Evolutionary conservation across 2,113 vertebrate species (phyloP), one percentile per base, ranked within the genome.

Genomic region (Dolichotis patagonum): DNA sequence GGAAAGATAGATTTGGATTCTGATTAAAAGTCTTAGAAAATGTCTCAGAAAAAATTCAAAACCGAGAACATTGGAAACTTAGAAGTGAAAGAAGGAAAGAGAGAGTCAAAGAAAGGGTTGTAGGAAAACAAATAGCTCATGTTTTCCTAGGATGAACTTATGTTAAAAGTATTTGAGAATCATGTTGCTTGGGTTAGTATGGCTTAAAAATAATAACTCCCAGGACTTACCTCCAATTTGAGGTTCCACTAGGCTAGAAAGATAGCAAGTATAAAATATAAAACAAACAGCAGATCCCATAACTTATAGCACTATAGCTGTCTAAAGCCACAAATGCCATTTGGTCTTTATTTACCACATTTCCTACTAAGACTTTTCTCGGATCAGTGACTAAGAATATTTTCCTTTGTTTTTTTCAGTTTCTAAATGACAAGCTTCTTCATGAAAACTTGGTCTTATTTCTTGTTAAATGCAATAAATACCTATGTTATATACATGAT

Each of bases 241-340:
- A 92, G 63, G 49, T 81, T 46, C 58, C 69, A 91, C 56, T 81
- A 87, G 41, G 69, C 54, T 92, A 80, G 88, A 92, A 73, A 95
- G 91, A 67, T 75, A 90, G 56, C n/a, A 85, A 93, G 56, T 38
- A 88, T 54, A 71, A 94, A 90, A 90, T 69, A 85, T 46, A 94
- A 96, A 94, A 41, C 73, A 96, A 96, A 95, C n/a, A 85, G 60
- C 81, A 90, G 89, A 96, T 90, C 56, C 78, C 94, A n/a, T 90
- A 93, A 88, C 95, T 96, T 96, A 78, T 94, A 85, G 49, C 49
- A 75, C 32, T 82, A n/a, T 85, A 82, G 43, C 41, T 94, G 41
- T 94, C 88, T 85, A 96, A 96, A 96, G 52, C 89, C 91, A 93
- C 91, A 96, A 77, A 88, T 88, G 75, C 32, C 82, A 71, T 88